Evolutionary conservation across 2,113 vertebrate species (phyloP).

Genomic region (Salvelinus alpinus): DNA sequence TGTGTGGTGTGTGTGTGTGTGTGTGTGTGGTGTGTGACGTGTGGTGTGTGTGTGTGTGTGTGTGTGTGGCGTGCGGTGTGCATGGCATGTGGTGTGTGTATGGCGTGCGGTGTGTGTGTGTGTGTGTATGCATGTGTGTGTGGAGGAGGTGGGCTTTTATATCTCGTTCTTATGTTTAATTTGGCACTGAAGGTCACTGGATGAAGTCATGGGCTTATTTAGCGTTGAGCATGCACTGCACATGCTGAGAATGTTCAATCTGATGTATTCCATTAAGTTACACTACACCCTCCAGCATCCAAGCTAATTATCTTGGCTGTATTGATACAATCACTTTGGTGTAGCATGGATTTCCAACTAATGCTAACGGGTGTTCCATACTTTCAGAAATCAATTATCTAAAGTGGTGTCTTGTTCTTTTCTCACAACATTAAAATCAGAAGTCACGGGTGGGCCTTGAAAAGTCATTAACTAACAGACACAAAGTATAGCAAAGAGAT

Average conservation of each 20-base stretch:
- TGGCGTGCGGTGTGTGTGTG: too few relatives aligned
- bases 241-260: not conserved
- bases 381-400: conserved; percentile 65
- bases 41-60: too few relatives aligned
- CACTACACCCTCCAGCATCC: conserved; percentile 3
- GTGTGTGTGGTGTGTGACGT: too few relatives aligned
- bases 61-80: too few relatives aligned
- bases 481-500: too few relatives aligned
- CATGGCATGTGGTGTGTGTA: too few relatives aligned
- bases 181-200: conserved; percentile 11
- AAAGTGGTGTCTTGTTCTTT: conserved; percentile 56
- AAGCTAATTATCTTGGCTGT: conserved; percentile 28
- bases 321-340: conserved; percentile 31
- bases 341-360: conserved; percentile 22
- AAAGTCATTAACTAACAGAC: not conserved
- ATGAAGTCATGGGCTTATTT: conserved; percentile 3
- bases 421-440: not conserved
- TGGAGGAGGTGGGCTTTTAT: not conserved
- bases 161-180: not conserved
- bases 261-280: not conserved
- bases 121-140: not conserved
- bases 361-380: conserved; percentile 29
- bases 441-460: not conserved
- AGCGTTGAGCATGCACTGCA: not conserved
- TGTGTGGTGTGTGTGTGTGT: too few relatives aligned